phyloP scores from a whole-genome alignment of 2,113 vertebrate species.

The Vireo altiloquus region DNA sequence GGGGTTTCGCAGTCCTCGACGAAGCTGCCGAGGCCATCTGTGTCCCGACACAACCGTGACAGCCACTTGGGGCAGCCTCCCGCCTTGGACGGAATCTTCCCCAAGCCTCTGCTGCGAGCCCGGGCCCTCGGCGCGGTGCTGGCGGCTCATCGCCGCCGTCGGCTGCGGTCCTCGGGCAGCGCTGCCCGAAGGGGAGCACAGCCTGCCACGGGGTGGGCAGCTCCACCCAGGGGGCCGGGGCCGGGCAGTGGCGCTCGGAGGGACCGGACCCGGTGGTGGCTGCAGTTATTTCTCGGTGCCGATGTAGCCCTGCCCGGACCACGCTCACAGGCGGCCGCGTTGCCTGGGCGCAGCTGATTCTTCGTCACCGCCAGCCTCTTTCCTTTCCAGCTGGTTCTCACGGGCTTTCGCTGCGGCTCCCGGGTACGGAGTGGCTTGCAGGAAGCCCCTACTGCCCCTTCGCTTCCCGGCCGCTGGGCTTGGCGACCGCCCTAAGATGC shows the following conservation, averaged over 20 bases:
- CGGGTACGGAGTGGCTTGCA: too few species aligned
- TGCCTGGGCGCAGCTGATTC: too few species aligned
- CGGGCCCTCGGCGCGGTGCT: neutral
- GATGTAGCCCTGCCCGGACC: neutral
- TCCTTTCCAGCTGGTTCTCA: neutral
- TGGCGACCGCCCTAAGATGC: neutral
- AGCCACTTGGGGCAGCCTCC: conserved; percentile 3
- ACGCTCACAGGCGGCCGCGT: neutral
- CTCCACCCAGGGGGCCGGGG: neutral
- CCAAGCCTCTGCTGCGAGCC: neutral
- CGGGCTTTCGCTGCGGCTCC: neutral
- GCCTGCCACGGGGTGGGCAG: neutral
- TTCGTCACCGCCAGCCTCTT: neutral
- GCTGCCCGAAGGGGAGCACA: neutral
- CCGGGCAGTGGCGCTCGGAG: neutral
- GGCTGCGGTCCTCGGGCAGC: neutral
- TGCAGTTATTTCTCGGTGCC: neutral
- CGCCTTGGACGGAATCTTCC: neutral
- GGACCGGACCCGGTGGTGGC: neutral
- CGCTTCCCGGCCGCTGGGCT: neutral
- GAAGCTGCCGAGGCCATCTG: neutral
- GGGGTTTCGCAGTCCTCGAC: neutral
- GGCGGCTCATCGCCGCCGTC: neutral
- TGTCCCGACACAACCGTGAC: neutral
- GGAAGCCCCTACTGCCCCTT: neutral